Evolutionary conservation across 2,888 invertebrate species (phyloP).

Genomic region (Conops quadrifasciatus): DNA sequence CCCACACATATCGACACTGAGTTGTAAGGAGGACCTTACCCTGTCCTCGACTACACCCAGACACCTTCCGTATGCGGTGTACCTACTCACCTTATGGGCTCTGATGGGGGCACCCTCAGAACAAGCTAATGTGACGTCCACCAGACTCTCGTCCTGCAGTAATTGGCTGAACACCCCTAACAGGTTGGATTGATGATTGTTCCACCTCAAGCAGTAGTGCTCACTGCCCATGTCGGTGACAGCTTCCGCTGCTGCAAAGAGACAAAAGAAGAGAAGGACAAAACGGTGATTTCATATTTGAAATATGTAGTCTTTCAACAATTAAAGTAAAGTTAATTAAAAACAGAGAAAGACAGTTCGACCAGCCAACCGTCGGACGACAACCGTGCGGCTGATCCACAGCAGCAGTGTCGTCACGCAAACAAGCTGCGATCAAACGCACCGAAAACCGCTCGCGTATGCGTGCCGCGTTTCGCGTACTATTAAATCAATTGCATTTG

Average conservation of each 20-base stretch:
- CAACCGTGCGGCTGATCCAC: not conserved
- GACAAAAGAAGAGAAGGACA: constrained; percentile 23
- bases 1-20: no score
- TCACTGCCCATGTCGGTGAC: constrained; percentile 97
- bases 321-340: constrained; percentile 21
- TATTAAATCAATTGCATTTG: constrained; percentile 17
- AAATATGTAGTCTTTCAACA: not conserved
- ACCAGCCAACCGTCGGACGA: no score
- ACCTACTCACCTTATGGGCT: constrained; percentile 85
- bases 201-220: constrained; percentile 98
- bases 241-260: constrained; percentile 76
- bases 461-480: constrained; percentile 15
- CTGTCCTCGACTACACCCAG: no score
- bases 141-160: constrained; percentile 93
- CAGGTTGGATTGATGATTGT: constrained; percentile 98
- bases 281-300: not conserved
- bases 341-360: not conserved
- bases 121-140: constrained; percentile 96
- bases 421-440: not conserved
- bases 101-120: constrained; percentile 94
- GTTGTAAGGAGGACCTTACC: no score
- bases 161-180: constrained; percentile 96
- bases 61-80: no score
- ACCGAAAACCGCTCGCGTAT: not conserved
- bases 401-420: constrained; percentile 1